Evolutionary conservation across 2,797 vertebrate species (phyloP).

Genomic region (Vipera ursinii): DNA sequence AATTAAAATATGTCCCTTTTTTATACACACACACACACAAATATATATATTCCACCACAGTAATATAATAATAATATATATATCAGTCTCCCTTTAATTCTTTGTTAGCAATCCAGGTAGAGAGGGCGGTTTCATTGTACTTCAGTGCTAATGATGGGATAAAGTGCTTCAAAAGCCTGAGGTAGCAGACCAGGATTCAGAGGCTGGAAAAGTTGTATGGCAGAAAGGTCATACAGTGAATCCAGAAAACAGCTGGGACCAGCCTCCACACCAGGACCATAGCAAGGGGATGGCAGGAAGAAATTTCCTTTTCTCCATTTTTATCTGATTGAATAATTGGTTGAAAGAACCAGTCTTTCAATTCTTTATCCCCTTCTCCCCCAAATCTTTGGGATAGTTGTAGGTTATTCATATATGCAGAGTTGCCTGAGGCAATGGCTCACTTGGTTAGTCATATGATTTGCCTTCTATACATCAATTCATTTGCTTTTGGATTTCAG

Average conservation of each 20-base stretch:
- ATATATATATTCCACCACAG: no score
- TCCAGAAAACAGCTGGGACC: background rate
- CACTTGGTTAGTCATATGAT: background rate
- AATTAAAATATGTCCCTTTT: background rate
- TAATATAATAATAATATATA: no score
- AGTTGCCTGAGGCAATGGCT: background rate
- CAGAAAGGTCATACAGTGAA: background rate
- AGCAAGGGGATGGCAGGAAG: background rate
- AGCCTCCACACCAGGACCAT: background rate
- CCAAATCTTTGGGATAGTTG: background rate
- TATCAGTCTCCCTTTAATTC: no score
- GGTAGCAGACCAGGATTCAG: background rate
- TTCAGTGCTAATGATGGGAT: background rate
- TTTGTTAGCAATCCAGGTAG: no score
- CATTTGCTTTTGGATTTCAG: slow-evolving; percentile 45
- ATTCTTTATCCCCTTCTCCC: background rate
- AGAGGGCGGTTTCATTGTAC: background rate
- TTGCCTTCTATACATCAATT: background rate
- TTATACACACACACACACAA: no score
- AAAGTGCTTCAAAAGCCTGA: background rate
- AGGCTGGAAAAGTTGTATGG: background rate
- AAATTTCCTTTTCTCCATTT: background rate
- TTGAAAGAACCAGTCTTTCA: background rate
- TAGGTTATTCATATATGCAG: background rate
- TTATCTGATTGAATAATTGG: background rate